Base-by-base conservation (phyloP, 2,888 invertebrate species). In the Pogonocherus hispidulus region DNA sequence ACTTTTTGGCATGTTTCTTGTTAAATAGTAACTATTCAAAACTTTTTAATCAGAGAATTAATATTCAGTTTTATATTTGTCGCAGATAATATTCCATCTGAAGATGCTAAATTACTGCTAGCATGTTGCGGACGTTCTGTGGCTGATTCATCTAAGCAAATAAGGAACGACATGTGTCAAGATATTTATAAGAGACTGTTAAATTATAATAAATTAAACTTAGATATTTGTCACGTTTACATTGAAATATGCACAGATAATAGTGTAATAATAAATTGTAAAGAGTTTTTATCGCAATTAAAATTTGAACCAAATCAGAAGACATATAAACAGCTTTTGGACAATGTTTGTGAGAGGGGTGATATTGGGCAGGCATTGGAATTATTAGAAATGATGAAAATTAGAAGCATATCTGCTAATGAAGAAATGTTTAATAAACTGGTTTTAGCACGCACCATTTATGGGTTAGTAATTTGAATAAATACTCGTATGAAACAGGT, bases 191-290 rank as follows among this genome's bases (percentile, higher is more conserved):
- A 83, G 19, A 83, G 87, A 37, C 78, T 91, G 69, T 80, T 73
- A 81, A 86, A 88, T 63, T 78, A 80, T 0, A 86, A 87, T 69
- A 80, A 82, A 8, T 85, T 89, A 67, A 83, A 84, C 14, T 80
- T 88, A 11, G 86, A 87, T 0, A 87, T 89, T 70, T 91, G 89
- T 72, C 87, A 90, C 78, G 87, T 88, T 8, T 83, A 90, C 41
- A 82, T 93, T 0, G 84, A 86, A 76, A 87, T 89, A 1, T 88
- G 90, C 76, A 88, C 88, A n/a, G 88, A 89, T 8, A 92, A 92
- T 77, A 84, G 83, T 16, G 84, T 85, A 57, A 81, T 80, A 3
- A 67, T 90, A 0, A 84, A 85, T 65, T 86, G 84, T 0, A 82
- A 84, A 46, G 75, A 83, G 3, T 90, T 90, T 75, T 80, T 91